Evolutionary conservation across 1,140 invertebrate species (phyloP).

Genomic region (Brachystomella parvula): DNA sequence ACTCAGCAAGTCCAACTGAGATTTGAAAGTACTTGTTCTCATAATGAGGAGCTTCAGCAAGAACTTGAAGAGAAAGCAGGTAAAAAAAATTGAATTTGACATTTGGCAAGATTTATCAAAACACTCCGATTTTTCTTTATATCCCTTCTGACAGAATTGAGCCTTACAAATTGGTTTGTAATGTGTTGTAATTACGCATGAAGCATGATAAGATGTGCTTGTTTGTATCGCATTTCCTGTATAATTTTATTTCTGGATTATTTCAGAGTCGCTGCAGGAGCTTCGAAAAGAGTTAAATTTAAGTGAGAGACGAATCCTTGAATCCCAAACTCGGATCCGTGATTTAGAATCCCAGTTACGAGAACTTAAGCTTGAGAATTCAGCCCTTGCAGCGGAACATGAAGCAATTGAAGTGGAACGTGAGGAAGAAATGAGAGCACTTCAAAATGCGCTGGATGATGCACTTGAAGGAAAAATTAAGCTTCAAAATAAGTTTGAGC

Average conservation of each 20-base stretch:
- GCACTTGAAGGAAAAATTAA: slow-evolving; percentile 51
- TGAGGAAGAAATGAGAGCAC: slow-evolving; percentile 46
- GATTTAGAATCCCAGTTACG: slow-evolving; percentile 47
- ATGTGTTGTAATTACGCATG: no score
- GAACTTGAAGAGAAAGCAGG: slow-evolving; percentile 33
- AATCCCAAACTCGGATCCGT: slow-evolving; percentile 46
- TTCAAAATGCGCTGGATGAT: slow-evolving; percentile 53
- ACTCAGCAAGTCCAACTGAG: slow-evolving; percentile 27
- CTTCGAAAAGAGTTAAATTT: no score
- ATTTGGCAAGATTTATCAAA: no score
- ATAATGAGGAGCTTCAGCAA: slow-evolving; percentile 30
- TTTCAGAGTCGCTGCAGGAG: no score
- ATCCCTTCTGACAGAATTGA: no score
- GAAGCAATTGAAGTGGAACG: slow-evolving; percentile 43
- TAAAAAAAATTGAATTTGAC: no score
- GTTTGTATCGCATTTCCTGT: no score
- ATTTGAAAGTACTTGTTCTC: slow-evolving; percentile 19
- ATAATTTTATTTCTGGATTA: no score
- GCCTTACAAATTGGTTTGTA: no score
- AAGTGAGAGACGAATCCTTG: no score
- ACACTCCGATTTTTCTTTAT: no score
- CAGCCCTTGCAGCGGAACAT: slow-evolving; percentile 42
- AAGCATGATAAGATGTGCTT: no score
- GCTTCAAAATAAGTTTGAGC: slow-evolving; percentile 50
- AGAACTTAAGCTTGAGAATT: slow-evolving; percentile 39